phyloP scores from a whole-genome alignment of 1,140 invertebrate species.

The Schlechtendalia chinensis region DNA sequence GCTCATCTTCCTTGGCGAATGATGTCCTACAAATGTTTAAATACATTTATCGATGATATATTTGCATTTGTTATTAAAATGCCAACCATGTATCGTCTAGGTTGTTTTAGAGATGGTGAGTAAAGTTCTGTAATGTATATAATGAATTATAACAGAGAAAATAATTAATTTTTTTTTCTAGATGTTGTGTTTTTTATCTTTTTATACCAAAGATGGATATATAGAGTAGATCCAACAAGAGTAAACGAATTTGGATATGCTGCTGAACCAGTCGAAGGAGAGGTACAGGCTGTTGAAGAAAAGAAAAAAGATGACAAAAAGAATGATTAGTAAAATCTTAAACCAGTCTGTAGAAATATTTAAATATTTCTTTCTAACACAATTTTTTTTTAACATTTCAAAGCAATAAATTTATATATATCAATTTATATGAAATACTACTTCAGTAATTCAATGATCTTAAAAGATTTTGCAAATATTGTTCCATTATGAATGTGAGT shows the following conservation, averaged over 20 bases:
- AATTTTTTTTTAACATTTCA: background rate
- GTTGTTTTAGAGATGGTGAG: conserved; percentile 93
- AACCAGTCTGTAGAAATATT: conserved; percentile 9
- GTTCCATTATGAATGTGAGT: conserved; percentile 1
- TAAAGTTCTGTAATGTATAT: conserved; percentile 50
- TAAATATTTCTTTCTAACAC: background rate
- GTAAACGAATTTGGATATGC: conserved; percentile 96
- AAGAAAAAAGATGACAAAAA: conserved; percentile 43
- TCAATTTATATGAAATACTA: conserved; percentile 14
- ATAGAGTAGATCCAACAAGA: conserved; percentile 88
- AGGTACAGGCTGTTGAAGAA: conserved; percentile 24
- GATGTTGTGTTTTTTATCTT: conserved; percentile 98
- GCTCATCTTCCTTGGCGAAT: conserved; percentile 98
- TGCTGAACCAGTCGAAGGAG: conserved; percentile 57
- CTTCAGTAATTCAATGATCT: conserved; percentile 17
- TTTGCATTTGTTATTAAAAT: conserved; percentile 99
- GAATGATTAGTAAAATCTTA: conserved; percentile 27
- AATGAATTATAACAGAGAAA: background rate
- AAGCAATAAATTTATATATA: background rate
- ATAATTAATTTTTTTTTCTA: conserved; percentile 58
- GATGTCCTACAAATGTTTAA: conserved; percentile 99
- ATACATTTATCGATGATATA: conserved; percentile 99
- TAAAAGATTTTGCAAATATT: conserved; percentile 29
- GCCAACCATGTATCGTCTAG: conserved; percentile 93
- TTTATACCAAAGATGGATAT: conserved; percentile 97